Conservation (phyloP, 1,140 invertebrate genomes). For the Capitella teleta region DNA sequence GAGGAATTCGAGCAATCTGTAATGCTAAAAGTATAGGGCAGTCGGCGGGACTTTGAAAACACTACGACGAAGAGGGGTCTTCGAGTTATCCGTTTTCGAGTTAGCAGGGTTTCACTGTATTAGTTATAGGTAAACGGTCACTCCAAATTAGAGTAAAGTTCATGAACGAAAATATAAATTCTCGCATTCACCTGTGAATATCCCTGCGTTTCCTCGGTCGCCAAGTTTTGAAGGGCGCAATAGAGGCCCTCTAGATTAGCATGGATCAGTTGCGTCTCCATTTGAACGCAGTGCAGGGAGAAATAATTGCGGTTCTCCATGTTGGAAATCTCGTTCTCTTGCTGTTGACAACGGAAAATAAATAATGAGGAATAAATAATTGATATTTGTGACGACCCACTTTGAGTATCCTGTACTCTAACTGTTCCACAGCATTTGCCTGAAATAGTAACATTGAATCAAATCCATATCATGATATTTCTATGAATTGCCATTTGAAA, state of each 20-base stretch:
- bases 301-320: slow-evolving; percentile 59
- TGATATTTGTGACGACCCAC: too few relatives aligned
- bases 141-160: too few relatives aligned
- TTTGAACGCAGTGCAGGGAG: slow-evolving; percentile 58
- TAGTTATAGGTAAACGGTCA: too few relatives aligned
- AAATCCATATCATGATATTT: neutral
- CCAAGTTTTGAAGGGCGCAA: slow-evolving; percentile 51
- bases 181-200: slow-evolving; percentile 59
- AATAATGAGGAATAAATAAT: too few relatives aligned
- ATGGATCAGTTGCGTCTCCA: slow-evolving; percentile 62
- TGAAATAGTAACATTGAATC: neutral
- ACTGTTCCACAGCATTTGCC: slow-evolving; percentile 2
- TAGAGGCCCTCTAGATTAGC: slow-evolving; percentile 56
- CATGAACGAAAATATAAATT: too few relatives aligned
- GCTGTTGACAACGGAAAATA: slow-evolving; percentile 29
- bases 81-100: too few relatives aligned
- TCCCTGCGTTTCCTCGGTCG: slow-evolving; percentile 50
- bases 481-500: too few relatives aligned
- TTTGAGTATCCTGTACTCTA: slow-evolving; percentile 1
- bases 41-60: too few relatives aligned
- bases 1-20: too few relatives aligned
- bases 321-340: slow-evolving; percentile 58
- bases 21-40: too few relatives aligned
- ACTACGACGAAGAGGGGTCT: too few relatives aligned
- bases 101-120: too few relatives aligned